Evolutionary conservation across 2,888 invertebrate species (phyloP).

Genomic region (Athetis lepigone): DNA sequence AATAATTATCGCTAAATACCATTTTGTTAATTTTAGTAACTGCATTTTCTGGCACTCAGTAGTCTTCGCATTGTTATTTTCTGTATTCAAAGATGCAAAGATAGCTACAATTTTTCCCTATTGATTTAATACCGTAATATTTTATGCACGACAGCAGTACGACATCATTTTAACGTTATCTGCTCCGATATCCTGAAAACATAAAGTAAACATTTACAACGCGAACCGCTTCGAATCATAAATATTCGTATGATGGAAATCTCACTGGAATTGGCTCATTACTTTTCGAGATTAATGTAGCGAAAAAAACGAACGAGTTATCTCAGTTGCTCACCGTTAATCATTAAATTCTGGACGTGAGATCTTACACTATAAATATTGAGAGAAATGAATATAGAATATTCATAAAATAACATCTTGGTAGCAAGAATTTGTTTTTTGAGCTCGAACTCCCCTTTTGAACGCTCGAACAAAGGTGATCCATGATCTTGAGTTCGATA

Average conservation of each 20-base stretch:
- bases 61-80: background rate
- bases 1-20: too few relatives aligned
- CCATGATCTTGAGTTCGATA: too few relatives aligned
- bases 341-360: too few relatives aligned
- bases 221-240: constrained; percentile 31
- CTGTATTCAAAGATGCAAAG: background rate
- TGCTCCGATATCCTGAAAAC: constrained; percentile 28
- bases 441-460: too few relatives aligned
- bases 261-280: constrained; percentile 35
- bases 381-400: background rate
- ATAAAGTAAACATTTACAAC: constrained; percentile 53
- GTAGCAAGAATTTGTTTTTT: too few relatives aligned
- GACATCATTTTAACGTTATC: constrained; percentile 44
- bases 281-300: constrained; percentile 30
- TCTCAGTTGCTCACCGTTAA: background rate
- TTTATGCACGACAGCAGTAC: background rate
- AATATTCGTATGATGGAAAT: constrained; percentile 45
- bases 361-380: background rate
- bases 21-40: too few relatives aligned
- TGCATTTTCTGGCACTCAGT: too few relatives aligned
- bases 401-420: too few relatives aligned
- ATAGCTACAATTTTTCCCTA: background rate
- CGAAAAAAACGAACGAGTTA: background rate
- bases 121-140: background rate
- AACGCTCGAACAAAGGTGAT: too few relatives aligned